Evolutionary conservation across 1,140 invertebrate genomes (phyloP).

Genomic region (Drosophila azteca): DNA sequence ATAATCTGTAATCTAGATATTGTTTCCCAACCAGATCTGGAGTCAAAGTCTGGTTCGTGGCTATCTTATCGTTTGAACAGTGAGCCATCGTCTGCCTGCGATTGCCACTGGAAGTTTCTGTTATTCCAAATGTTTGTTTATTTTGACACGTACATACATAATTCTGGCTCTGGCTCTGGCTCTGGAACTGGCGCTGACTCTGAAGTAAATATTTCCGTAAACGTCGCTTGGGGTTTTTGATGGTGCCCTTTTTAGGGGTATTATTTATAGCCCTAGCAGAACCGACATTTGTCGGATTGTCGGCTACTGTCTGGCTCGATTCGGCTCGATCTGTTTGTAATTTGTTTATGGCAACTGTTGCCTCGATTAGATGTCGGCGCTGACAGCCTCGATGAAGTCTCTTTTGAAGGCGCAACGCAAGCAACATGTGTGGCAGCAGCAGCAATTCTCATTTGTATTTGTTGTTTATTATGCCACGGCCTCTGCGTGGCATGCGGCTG

Average conservation of each 20-base stretch:
- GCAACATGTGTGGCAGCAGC: constrained; percentile 69
- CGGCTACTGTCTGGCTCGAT: constrained; percentile 29
- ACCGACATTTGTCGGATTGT: constrained; percentile 7
- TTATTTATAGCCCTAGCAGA: constrained; percentile 42
- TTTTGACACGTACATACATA: constrained; percentile 45
- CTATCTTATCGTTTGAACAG: too few relatives aligned
- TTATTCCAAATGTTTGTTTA: constrained; percentile 64
- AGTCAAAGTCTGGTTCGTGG: too few relatives aligned
- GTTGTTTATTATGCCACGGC: constrained; percentile 20
- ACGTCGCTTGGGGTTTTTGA: constrained; percentile 1
- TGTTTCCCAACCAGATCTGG: too few relatives aligned
- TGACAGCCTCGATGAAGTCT: constrained; percentile 68
- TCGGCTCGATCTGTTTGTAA: constrained; percentile 47
- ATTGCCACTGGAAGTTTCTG: neutral
- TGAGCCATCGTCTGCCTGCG: too few relatives aligned
- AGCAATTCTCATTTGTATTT: constrained; percentile 28
- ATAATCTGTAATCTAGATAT: too few relatives aligned
- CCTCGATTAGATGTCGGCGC: constrained; percentile 59
- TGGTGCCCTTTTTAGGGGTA: constrained; percentile 29
- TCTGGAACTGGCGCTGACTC: too few relatives aligned
- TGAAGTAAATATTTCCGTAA: constrained; percentile 57
- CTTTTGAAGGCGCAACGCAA: constrained; percentile 43
- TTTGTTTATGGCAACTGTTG: constrained; percentile 73
- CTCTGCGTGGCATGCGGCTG: constrained; percentile 52
- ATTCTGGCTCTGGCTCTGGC: too few relatives aligned